These are phyloP conservation scores for Halcyon chelicuti DNA, from an alignment of 2,797 vertebrate genomes.

Conservation along the genomic window DNA sequence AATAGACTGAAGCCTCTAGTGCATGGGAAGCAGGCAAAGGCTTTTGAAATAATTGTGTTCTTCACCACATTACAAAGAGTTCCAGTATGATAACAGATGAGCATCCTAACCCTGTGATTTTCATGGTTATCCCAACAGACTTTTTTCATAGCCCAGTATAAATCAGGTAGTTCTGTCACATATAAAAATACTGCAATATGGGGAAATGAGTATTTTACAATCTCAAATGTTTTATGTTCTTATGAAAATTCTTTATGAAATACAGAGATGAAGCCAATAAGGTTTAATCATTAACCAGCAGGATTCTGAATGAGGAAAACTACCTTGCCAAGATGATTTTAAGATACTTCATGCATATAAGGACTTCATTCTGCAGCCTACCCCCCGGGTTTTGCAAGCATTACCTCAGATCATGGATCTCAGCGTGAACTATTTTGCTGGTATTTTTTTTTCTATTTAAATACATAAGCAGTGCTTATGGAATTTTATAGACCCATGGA, in stretches of 20 bases:
- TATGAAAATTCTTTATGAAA: not conserved
- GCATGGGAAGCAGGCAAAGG: slow-evolving; percentile 25
- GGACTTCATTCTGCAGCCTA: not conserved
- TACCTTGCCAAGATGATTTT: not conserved
- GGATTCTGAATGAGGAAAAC: not conserved
- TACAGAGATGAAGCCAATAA: not conserved
- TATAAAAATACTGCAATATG: not conserved
- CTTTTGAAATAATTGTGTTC: slow-evolving; percentile 42
- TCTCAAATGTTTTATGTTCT: not conserved
- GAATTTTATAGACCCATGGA: not conserved
- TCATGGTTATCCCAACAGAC: not conserved
- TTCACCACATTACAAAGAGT: slow-evolving; percentile 3
- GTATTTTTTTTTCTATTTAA: not conserved
- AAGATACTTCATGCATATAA: not conserved
- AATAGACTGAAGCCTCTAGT: slow-evolving; percentile 52
- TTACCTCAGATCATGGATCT: not conserved
- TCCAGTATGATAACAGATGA: not conserved
- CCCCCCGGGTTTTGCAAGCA: not conserved
- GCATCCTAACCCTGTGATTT: not conserved
- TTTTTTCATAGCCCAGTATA: not conserved
- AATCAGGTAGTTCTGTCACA: not conserved
- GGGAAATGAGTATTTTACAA: not conserved
- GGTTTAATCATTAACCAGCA: not conserved
- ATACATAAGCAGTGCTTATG: not conserved
- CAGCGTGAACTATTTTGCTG: not conserved